Evolutionary conservation across 2,888 invertebrate genomes (phyloP).

Genomic region (Steinernema carpocapsae): DNA sequence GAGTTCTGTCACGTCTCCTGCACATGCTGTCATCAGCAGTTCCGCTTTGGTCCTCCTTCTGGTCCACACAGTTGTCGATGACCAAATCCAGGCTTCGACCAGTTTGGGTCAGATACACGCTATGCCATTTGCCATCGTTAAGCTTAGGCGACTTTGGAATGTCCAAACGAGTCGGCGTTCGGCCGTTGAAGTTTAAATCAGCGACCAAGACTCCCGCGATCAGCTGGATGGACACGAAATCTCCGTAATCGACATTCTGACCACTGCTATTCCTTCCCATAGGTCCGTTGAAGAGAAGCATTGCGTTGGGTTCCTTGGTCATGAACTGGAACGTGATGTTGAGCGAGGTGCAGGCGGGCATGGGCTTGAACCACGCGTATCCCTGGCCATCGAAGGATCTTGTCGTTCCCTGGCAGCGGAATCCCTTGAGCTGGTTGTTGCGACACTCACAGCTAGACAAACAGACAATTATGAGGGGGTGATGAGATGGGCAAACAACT

Average conservation of each 20-base stretch:
- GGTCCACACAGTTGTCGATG: constrained; percentile 59
- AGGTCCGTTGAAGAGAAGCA: constrained; percentile 58
- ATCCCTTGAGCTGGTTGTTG: constrained; percentile 87
- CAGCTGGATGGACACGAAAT: constrained; percentile 91
- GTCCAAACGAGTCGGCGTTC: constrained; percentile 35
- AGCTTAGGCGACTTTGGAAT: constrained; percentile 50
- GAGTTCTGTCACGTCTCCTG: constrained; percentile 50
- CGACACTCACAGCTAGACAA: constrained; percentile 82
- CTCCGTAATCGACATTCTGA: constrained; percentile 71
- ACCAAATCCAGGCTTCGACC: constrained; percentile 75
- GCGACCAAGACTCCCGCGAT: constrained; percentile 85
- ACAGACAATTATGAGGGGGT: constrained; percentile 8
- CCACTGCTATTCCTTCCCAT: constrained; percentile 40
- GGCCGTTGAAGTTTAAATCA: constrained; percentile 56
- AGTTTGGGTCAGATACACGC: constrained; percentile 92
- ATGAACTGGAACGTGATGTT: constrained; percentile 52
- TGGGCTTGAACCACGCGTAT: constrained; percentile 96
- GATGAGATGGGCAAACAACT: constrained; percentile 42
- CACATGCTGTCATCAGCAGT: constrained; percentile 46
- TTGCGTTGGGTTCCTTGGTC: constrained; percentile 41
- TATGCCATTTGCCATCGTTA: constrained; percentile 95
- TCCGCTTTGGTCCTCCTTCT: constrained; percentile 32
- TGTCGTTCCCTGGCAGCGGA: constrained; percentile 93
- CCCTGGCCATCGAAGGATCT: constrained; percentile 77
- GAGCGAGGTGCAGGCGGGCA: constrained; percentile 74